Evolutionary conservation across 2,888 invertebrate species (phyloP).

Genomic region (Lordiphosa fenestrarum): DNA sequence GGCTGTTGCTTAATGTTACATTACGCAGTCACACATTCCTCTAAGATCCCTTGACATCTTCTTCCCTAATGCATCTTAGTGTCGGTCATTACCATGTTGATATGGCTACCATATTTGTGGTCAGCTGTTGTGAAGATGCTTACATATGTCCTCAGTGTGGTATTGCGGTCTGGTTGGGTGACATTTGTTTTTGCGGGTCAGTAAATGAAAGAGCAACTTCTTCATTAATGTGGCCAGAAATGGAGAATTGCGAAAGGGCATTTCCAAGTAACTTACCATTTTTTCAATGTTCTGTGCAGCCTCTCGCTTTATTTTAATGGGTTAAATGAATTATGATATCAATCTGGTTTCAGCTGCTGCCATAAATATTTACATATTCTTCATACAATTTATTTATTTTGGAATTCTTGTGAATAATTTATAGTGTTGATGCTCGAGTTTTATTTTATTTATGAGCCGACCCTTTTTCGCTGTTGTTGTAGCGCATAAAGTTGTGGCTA

Average conservation of each 20-base stretch:
- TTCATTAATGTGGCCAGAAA: constrained; percentile 11
- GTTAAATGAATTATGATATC: too few relatives aligned
- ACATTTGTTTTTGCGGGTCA: constrained; percentile 17
- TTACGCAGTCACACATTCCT: constrained; percentile 26
- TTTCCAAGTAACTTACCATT: background rate
- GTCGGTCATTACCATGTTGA: background rate
- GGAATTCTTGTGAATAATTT: too few relatives aligned
- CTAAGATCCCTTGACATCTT: constrained; percentile 20
- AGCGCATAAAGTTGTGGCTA: too few relatives aligned
- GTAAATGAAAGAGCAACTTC: constrained; percentile 6
- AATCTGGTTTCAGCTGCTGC: too few relatives aligned
- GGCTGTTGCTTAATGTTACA: constrained; percentile 30
- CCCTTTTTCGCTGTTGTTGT: too few relatives aligned
- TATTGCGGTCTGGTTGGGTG: constrained; percentile 16
- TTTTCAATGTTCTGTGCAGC: too few relatives aligned
- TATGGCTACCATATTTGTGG: constrained; percentile 17
- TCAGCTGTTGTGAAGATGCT: constrained; percentile 28
- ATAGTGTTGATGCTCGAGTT: too few relatives aligned
- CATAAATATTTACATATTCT: too few relatives aligned
- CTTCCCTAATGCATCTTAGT: constrained; percentile 35
- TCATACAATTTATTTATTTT: too few relatives aligned
- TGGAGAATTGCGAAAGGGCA: background rate
- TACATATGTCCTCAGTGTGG: constrained; percentile 28
- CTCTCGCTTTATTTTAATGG: too few relatives aligned
- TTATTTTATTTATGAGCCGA: too few relatives aligned